Base-by-base conservation (phyloP, 2,113 vertebrate genomes). In the Rhombomys opimus region DNA sequence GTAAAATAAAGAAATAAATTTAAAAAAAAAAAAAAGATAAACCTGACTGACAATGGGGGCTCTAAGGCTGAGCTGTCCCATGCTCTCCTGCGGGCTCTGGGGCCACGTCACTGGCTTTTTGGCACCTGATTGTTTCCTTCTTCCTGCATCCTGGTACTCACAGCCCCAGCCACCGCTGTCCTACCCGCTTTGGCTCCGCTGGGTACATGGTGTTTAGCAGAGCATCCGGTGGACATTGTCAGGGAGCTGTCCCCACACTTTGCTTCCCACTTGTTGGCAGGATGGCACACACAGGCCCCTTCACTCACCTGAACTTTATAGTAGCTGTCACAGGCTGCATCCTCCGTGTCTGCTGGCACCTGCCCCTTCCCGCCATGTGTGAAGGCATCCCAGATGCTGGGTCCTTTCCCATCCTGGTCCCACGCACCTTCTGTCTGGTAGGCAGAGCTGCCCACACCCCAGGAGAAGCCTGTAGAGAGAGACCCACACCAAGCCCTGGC, bases 371-470 rank as follows among this genome's bases (percentile, higher is more conserved):
- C 0, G 52, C 98, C 98, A 94, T 99, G 99, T 6, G 99, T 99
- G 95, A 99, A 99, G 96, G 96, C 98, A 0, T 99, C 99, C 99
- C 99, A 99, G 97, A 99, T 99, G 96, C 99, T 99, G 25, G 99
- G 98, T 89, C 99, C 99, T 99, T 99, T 99, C 90, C 99, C 99
- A 76, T 99, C 99, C 97, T 98, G 98, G 98, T 99, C 99, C 99
- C 99, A 99, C 89, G 99, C 99, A 72, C 99, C 99, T 98, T 99
- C 99, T 0, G 99, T 99, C 98, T 99, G 99, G 98, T 99, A 99
- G 82, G 99, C 99, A 30, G 99, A 99, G 92, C 99, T 99, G 97
- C 99, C 99, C 93, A 99, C 99, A 3, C 99, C 99, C 99, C 99
- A 99, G 65, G 99, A 98, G 98, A 99, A 99, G 97, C 99, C 99